Evolutionary conservation across 2,113 vertebrate species (phyloP).

Genomic region (Saimiri boliviensis): DNA sequence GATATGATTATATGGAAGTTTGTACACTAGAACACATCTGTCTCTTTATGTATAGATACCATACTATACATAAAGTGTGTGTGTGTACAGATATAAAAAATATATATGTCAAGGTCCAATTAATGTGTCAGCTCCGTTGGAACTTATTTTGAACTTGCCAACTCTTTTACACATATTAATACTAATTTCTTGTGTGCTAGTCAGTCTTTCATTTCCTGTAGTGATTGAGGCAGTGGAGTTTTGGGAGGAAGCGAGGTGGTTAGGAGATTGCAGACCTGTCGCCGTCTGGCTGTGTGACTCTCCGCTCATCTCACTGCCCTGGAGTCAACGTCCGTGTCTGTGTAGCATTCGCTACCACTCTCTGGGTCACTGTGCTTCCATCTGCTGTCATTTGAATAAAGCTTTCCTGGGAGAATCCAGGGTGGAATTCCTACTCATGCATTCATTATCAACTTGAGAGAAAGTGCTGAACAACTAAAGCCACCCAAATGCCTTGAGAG

Average conservation of each 20-base stretch:
- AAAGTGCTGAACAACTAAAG: neutral
- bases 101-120: neutral
- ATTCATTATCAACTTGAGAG: neutral
- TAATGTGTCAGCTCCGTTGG: neutral
- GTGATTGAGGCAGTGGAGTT: neutral
- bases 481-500: neutral
- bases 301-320: neutral
- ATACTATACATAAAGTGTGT: neutral
- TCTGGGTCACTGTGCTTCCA: neutral
- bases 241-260: neutral
- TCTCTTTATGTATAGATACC: neutral
- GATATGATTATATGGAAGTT: neutral
- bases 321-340: neutral
- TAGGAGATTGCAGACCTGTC: neutral
- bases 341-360: neutral
- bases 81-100: no score
- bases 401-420: neutral
- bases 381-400: neutral
- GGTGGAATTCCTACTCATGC: neutral
- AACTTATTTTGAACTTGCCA: neutral
- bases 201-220: neutral
- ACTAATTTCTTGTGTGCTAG: neutral
- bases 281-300: neutral
- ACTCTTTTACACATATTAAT: neutral
- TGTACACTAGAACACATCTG: neutral